Percentiles rank a stretch among this genome's conserved stretches.
phyloP scores from a whole-genome alignment of 2,797 vertebrate genomes.

The Tachyglossus aculeatus region DNA sequence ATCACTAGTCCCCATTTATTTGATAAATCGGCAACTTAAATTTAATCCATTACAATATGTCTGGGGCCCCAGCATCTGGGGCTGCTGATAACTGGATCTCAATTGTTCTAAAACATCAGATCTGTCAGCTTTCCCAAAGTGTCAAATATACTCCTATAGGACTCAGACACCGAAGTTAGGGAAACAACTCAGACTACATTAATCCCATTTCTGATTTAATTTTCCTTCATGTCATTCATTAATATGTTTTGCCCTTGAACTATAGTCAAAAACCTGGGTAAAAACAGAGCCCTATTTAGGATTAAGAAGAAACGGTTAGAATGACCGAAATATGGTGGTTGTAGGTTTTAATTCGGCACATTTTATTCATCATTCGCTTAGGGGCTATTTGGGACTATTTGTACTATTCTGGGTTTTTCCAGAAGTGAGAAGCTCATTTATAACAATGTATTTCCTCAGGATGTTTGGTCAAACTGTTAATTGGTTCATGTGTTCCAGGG shows the following conservation, averaged over 20 bases:
- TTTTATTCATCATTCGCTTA: no score
- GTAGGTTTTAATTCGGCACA: no score
- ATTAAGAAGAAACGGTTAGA: no score
- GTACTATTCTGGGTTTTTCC: no score
- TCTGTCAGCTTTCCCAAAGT: slow-evolving; percentile 2
- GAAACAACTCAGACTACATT: slow-evolving; percentile 16
- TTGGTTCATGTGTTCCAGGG: no score
- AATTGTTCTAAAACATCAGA: slow-evolving; percentile 13
- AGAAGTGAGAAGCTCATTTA: no score
- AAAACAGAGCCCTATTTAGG: no score
- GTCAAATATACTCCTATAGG: neutral
- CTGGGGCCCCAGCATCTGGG: slow-evolving; percentile 14
- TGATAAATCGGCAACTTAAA: slow-evolving; percentile 24
- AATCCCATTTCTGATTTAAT: neutral
- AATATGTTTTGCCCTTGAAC: neutral
- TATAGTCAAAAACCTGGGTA: no score
- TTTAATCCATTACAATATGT: slow-evolving; percentile 21
- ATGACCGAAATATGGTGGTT: no score
- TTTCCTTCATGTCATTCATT: neutral
- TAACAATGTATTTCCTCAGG: no score
- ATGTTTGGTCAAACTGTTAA: no score
- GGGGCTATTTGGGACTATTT: no score
- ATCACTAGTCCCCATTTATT: neutral
- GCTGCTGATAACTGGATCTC: slow-evolving; percentile 20
- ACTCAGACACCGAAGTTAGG: neutral